phyloP scores from a whole-genome alignment of 2,797 vertebrate genomes.

The Acipenser transmontanus region DNA sequence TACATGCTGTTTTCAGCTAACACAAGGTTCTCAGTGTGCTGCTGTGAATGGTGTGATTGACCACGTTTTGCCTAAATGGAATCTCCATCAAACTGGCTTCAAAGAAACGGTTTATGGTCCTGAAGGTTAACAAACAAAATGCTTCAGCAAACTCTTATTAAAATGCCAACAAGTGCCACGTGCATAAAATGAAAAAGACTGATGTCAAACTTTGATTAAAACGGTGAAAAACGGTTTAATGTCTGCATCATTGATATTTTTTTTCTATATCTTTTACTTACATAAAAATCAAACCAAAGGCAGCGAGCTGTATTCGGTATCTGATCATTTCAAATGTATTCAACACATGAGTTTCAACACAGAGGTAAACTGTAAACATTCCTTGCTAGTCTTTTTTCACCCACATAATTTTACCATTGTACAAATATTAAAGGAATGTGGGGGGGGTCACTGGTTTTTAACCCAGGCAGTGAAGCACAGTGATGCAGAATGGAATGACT shows the following conservation, averaged over 20 bases:
- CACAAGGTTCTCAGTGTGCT: constrained; percentile 36
- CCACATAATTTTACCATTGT: constrained; percentile 29
- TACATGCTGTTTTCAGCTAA: constrained; percentile 13
- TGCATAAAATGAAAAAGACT: too few relatives aligned
- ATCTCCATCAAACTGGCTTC: background rate
- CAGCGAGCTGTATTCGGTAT: too few relatives aligned
- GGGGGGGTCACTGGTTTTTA: constrained; percentile 23
- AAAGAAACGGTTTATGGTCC: background rate
- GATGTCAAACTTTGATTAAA: too few relatives aligned
- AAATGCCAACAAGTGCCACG: background rate
- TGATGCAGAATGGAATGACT: constrained; percentile 8
- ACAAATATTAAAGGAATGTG: constrained; percentile 39
- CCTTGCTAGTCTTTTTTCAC: constrained; percentile 24
- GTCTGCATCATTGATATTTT: too few relatives aligned
- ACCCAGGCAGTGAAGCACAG: constrained; percentile 15
- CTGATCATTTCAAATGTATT: too few relatives aligned
- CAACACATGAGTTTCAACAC: too few relatives aligned
- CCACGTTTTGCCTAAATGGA: background rate
- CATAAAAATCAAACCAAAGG: too few relatives aligned
- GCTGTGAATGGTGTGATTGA: constrained; percentile 43
- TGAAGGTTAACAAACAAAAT: background rate
- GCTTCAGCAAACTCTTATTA: background rate
- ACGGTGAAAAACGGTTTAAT: too few relatives aligned
- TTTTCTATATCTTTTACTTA: too few relatives aligned
- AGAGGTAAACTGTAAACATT: background rate